These are phyloP conservation scores for Agapornis roseicollis DNA, from an alignment of 2,113 vertebrate genomes.

Conservation along the genomic window DNA sequence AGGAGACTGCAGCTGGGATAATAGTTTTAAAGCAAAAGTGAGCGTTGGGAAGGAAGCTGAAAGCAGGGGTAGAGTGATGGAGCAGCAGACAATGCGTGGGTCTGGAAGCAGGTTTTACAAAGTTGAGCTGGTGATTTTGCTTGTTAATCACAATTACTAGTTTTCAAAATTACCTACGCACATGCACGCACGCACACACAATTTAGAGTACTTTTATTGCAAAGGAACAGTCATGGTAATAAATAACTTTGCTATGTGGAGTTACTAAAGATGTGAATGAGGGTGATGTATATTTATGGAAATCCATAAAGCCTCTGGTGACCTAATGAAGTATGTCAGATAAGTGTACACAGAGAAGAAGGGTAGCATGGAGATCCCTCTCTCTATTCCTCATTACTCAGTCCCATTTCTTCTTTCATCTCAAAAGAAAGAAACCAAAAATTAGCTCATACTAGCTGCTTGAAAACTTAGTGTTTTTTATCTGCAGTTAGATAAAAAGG, in stretches of 20 bases:
- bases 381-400: background rate
- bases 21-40: background rate
- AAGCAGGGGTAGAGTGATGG: rapidly evolving
- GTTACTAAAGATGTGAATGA: background rate
- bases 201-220: background rate
- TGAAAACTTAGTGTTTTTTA: background rate
- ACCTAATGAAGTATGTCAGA: background rate
- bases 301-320: background rate
- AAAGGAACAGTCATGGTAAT: background rate
- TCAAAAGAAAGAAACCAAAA: background rate
- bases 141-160: background rate
- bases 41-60: background rate
- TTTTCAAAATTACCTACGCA: background rate
- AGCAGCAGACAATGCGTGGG: background rate
- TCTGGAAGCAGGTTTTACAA: background rate
- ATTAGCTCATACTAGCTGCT: background rate
- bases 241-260: background rate
- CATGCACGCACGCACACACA: too few relatives aligned
- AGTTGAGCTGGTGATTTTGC: background rate
- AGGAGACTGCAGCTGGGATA: background rate
- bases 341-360: background rate
- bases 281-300: background rate
- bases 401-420: background rate
- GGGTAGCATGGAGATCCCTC: background rate
- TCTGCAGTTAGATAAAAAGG: background rate